These are phyloP conservation scores for Poecilia picta DNA, from an alignment of 2,797 vertebrate species.

Conservation along the genomic window DNA sequence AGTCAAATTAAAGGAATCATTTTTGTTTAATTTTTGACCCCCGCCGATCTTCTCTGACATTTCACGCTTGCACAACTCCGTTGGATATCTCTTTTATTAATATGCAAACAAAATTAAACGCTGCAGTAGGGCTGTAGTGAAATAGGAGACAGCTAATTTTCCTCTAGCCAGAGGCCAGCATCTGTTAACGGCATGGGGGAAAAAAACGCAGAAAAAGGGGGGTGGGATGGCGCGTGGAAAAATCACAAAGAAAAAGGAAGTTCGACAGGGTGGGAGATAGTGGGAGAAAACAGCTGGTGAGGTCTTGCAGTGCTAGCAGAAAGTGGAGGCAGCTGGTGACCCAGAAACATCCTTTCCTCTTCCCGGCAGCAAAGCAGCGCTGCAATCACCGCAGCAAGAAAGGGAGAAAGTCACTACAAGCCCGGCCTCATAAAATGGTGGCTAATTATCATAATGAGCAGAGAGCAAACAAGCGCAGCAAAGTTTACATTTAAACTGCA, in stretches of 20 bases:
- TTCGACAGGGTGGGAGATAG: constrained; percentile 46
- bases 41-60: constrained; percentile 11
- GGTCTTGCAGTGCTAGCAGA: constrained; percentile 72
- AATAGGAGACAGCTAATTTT: constrained; percentile 57
- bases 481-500: constrained; percentile 33
- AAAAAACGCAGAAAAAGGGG: constrained; percentile 22
- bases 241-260: constrained; percentile 37
- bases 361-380: constrained; percentile 36
- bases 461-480: constrained; percentile 43
- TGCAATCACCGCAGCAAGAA: constrained; percentile 53
- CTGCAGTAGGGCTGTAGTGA: constrained; percentile 21
- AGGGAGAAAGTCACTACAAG: constrained; percentile 23
- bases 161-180: constrained; percentile 55
- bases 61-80: constrained; percentile 38
- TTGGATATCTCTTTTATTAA: constrained; percentile 41
- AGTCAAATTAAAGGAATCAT: constrained; percentile 33
- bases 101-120: constrained; percentile 60
- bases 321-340: constrained; percentile 76
- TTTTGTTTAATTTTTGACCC: constrained; percentile 16
- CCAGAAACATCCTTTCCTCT: constrained; percentile 72
- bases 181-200: constrained; percentile 48
- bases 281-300: constrained; percentile 76
- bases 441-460: constrained; percentile 55
- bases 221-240: too few species aligned
- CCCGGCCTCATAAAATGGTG: constrained; percentile 26